phyloP scores from a whole-genome alignment of 2,888 invertebrate genomes.

The Dendrolimus houi region DNA sequence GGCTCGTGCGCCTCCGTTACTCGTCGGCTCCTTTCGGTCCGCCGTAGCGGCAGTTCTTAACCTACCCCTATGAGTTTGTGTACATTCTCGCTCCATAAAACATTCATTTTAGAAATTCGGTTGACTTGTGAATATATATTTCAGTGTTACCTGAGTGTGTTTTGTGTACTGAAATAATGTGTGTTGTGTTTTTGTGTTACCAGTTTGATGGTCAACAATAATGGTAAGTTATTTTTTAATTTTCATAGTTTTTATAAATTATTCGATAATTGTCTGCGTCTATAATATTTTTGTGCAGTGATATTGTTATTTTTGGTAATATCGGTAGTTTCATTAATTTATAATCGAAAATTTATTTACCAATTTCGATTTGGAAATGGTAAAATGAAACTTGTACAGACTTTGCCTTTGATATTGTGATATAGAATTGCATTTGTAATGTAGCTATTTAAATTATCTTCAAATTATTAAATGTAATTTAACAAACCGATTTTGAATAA shows the following conservation, averaged over 20 bases:
- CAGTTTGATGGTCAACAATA: slow-evolving; percentile 58
- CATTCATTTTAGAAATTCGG: slow-evolving; percentile 8
- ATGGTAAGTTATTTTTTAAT: slow-evolving; percentile 54
- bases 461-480: no score
- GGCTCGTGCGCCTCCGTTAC: slow-evolving; percentile 40
- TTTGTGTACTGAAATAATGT: slow-evolving; percentile 32
- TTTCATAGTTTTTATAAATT: neutral
- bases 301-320: neutral
- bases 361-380: no score
- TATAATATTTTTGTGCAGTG: neutral
- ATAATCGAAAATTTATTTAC: no score
- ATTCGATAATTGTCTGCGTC: neutral
- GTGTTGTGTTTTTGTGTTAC: slow-evolving; percentile 39
- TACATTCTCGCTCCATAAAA: slow-evolving; percentile 9
- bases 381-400: no score
- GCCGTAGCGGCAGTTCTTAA: slow-evolving; percentile 68
- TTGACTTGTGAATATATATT: slow-evolving; percentile 8
- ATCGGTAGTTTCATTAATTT: neutral
- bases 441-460: no score
- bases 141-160: slow-evolving; percentile 31
- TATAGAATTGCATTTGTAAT: no score
- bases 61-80: slow-evolving; percentile 22
- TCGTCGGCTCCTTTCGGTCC: slow-evolving; percentile 41
- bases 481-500: no score
- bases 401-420: no score